Evolutionary conservation across 2,888 invertebrate genomes (phyloP), one percentile per base, ranked within the genome.

Genomic region (Polia nebulosa): DNA sequence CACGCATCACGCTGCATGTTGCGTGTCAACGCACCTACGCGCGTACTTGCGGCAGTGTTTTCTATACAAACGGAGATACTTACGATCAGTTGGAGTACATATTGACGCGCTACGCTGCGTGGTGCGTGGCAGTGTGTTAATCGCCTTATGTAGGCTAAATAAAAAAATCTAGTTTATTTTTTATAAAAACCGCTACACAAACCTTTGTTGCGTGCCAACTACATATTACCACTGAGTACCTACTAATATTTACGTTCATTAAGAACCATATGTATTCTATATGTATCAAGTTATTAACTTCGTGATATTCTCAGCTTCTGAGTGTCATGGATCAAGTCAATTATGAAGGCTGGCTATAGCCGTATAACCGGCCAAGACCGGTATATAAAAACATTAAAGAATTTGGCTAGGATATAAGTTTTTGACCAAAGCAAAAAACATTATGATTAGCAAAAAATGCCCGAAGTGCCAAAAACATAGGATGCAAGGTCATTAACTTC

Each of bases 401-500:
- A 57, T 60, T 61, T 47, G 7, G 27, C 2, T 29, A 60, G 20
- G 22, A 51, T 45, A 45, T 55, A 61, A 25, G 36, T 36, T 59
- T 58, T 56, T 57, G 9, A 27, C 0, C 41, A 32, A 66, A 56
- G 51, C 47, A 80, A 80, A 80, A 80, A 76, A 53, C 6, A 17
- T 25, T 27, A 36, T 62, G 55, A 63, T 32, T 25, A 39, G 34
- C 39, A 64, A 61, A 67, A 70, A 76, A 34, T 15, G 2, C 6
- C 41, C 49, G 9, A 55, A 57, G 36, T 20, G n/a, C 59, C 32
- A 52, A 52, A n/a, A n/a, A n/a, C n/a, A n/a, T n/a, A 29, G 22
- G 39, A 58, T 61, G 29, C 59, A 59, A 72, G 80, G 72, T 76
- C 72, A 32, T 69, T 67, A 59, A 80, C 77, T 82, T 44, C 52